These are phyloP conservation scores for Centropyge bicolor DNA, from an alignment of 2,797 vertebrate species.

Conservation along the genomic window DNA sequence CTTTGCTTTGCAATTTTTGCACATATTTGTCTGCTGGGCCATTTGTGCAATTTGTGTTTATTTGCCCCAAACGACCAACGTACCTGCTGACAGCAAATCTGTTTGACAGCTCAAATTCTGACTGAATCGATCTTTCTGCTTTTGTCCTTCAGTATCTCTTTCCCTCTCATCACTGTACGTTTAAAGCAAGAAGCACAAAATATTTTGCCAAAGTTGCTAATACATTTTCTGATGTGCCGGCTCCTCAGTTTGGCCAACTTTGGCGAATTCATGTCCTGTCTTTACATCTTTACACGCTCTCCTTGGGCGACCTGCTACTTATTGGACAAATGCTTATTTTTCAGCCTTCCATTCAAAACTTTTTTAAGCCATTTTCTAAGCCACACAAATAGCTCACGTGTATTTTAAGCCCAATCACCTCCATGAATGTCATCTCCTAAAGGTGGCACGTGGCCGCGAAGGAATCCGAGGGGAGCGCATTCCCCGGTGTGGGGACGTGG, in stretches of 20 bases:
- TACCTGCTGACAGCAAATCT: not conserved
- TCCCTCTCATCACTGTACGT: conserved; percentile 2
- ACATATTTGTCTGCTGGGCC: no score
- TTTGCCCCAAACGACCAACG: not conserved
- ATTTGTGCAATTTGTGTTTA: not conserved
- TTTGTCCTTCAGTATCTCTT: not conserved
- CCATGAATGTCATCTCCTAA: conserved; percentile 44
- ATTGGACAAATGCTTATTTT: not conserved
- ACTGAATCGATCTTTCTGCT: conserved; percentile 4
- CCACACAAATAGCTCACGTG: not conserved
- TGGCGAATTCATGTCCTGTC: conserved; percentile 6
- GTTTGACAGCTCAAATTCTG: not conserved
- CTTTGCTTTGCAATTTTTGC: not conserved
- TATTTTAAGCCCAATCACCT: conserved; percentile 37
- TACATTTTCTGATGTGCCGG: conserved; percentile 3
- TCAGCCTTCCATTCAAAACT: not conserved
- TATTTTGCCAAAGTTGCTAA: not conserved
- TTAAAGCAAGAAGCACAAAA: conserved; percentile 1
- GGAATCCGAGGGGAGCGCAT: conserved; percentile 24
- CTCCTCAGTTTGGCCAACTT: conserved; percentile 18
- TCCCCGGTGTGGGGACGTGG: conserved; percentile 12
- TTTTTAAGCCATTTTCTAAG: conserved; percentile 7
- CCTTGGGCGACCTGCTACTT: not conserved
- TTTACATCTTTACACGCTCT: conserved; percentile 16
- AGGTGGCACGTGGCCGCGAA: conserved; percentile 22